Conservation (phyloP, 2,113 vertebrate genomes). For the Eonycteris spelaea region DNA sequence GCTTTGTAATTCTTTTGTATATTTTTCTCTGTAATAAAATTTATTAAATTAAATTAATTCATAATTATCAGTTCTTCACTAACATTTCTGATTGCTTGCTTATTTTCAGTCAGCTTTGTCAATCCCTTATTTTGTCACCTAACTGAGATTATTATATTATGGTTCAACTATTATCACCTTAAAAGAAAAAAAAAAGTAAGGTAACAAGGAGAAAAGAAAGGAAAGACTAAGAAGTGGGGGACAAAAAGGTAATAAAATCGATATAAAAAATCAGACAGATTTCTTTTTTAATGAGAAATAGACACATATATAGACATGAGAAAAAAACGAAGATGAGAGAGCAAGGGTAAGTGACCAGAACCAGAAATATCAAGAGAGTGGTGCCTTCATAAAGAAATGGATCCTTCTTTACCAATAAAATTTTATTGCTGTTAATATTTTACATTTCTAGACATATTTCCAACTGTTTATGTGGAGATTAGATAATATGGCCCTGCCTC, state of each 20-base stretch:
- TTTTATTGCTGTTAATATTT: not conserved
- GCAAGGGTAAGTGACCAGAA: not conserved
- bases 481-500: not conserved
- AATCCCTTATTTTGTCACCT: not conserved
- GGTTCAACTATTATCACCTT: not conserved
- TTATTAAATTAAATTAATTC: not conserved
- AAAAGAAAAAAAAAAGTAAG: not conserved
- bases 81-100: not conserved
- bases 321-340: not conserved
- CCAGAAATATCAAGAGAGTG: not conserved
- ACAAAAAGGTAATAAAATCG: not conserved
- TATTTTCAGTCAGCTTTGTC: not conserved
- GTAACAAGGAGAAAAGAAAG: not conserved
- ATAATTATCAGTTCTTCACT: not conserved
- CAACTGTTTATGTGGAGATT: not conserved
- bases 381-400: not conserved
- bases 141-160: not conserved
- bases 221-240: not conserved
- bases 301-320: not conserved
- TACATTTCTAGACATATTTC: not conserved
- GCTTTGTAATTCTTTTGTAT: not conserved
- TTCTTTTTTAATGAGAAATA: not conserved
- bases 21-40: not conserved
- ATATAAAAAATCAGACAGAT: not conserved
- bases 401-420: not conserved